These are phyloP conservation scores for Chloroceryle inda DNA, from an alignment of 2,797 vertebrate species.

Conservation along the genomic window DNA sequence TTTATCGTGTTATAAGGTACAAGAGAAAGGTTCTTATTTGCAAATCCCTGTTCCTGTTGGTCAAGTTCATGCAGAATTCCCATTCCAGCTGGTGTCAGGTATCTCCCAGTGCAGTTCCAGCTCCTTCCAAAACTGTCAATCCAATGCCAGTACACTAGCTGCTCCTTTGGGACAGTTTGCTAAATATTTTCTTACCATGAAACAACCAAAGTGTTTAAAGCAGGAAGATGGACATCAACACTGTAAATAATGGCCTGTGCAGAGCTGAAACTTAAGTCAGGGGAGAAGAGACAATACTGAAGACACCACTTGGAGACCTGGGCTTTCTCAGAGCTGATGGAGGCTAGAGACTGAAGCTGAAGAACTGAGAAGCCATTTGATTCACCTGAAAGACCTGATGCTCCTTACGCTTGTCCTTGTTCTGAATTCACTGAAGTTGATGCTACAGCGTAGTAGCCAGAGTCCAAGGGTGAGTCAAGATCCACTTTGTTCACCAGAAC, in stretches of 20 bases:
- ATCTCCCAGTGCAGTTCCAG: not conserved
- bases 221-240: not conserved
- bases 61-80: not conserved
- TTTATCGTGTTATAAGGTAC: not conserved
- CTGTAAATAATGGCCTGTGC: not conserved
- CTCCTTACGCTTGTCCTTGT: not conserved
- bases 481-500: not conserved
- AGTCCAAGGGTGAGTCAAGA: not conserved
- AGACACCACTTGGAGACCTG: not conserved
- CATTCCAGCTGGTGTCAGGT: not conserved
- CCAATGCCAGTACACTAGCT: fast-evolving
- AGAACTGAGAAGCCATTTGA: not conserved
- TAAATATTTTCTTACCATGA: not conserved
- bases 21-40: not conserved
- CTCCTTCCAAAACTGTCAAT: not conserved
- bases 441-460: not conserved
- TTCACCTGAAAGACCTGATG: not conserved
- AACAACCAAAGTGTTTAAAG: not conserved
- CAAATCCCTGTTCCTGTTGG: not conserved
- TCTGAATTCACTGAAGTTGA: not conserved
- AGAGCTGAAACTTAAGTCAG: not conserved
- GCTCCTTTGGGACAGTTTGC: not conserved
- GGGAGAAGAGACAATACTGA: not conserved
- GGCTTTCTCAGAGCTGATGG: not conserved
- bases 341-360: not conserved